Conservation (phyloP, 1,140 invertebrate species). For the Xylocopa sonorina region DNA sequence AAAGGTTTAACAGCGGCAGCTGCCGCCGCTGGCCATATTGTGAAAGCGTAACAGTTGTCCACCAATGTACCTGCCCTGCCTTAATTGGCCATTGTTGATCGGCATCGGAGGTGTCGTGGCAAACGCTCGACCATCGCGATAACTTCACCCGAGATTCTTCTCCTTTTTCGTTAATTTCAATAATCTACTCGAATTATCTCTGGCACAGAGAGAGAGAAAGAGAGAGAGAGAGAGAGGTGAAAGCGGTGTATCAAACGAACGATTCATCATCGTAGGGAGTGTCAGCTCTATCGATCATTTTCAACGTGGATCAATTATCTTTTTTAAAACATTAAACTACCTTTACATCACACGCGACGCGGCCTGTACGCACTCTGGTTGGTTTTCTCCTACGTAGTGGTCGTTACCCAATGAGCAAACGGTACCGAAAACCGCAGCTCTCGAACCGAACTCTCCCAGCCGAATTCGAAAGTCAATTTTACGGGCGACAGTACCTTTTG, state of each 20-base stretch:
- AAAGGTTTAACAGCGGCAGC: slow-evolving; percentile 46
- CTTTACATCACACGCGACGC: neutral
- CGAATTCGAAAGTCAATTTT: slow-evolving; percentile 22
- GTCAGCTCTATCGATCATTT: too few species aligned
- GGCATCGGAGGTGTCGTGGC: too few species aligned
- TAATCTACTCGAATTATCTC: neutral
- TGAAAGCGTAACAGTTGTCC: slow-evolving; percentile 60
- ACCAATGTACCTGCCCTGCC: slow-evolving; percentile 42
- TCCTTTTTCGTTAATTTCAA: neutral
- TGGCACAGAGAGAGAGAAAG: neutral
- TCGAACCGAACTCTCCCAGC: neutral
- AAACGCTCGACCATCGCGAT: too few species aligned
- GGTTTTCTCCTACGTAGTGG: neutral
- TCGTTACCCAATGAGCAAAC: neutral
- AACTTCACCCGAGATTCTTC: too few species aligned
- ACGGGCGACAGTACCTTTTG: neutral
- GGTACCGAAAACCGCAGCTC: slow-evolving; percentile 6
- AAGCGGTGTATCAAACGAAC: neutral
- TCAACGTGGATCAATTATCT: too few species aligned
- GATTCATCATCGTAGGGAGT: neutral
- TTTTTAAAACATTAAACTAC: too few species aligned
- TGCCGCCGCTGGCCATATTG: slow-evolving; percentile 54
- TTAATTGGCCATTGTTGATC: slow-evolving; percentile 59
- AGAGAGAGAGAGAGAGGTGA: neutral
- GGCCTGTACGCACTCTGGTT: neutral